Base-by-base conservation (phyloP, 2,888 invertebrate species). In the Smittia sp. region DNA sequence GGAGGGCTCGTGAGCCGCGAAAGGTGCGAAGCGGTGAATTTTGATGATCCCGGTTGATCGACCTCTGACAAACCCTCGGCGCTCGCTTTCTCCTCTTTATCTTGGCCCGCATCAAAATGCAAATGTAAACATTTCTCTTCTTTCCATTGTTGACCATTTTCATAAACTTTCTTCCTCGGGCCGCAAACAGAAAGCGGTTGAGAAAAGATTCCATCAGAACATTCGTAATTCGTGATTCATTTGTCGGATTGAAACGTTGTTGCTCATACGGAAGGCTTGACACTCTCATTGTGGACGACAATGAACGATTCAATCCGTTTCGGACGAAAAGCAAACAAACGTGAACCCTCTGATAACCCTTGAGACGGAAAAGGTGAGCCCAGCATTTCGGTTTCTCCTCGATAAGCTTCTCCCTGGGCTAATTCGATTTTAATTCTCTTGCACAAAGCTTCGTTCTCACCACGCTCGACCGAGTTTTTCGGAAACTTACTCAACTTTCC, bases 231-330 rank as follows among this genome's bases (percentile, higher is more conserved):
- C 32, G 20, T 20, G 39, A 38, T 66, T 66, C 66, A 66, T 66
- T 66, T 66, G 66, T 38, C 9, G 67, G 67, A 67, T 67, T 67
- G 39, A 39, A 67, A 13, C 15, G 2, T 46, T 46, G 41, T 41
- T 67, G 67, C 39, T 67, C 24, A 18, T 66, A 32, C 41, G 46
- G 38, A 67, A 67, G 67, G 67, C 67, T 67, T 67, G 67, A 67
- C 67, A 67, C 67, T 67, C 39, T 41, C 38, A 18, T 67, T 67
- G 11, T 41, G 1, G 32, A 32, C 25, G 9, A 22, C 46, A 46
- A 46, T 66, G 18, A 20, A 11, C 39, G 11, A 15, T 58, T 58
- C 18, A 11, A 20, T 67, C 67, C 67, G 38, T 67, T 20, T 2
- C 38, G 67, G 41, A 46, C 46, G 15, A 7, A 6, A 46, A 46